Conservation (phyloP, 2,113 vertebrate genomes). For the Cairina moschata region DNA sequence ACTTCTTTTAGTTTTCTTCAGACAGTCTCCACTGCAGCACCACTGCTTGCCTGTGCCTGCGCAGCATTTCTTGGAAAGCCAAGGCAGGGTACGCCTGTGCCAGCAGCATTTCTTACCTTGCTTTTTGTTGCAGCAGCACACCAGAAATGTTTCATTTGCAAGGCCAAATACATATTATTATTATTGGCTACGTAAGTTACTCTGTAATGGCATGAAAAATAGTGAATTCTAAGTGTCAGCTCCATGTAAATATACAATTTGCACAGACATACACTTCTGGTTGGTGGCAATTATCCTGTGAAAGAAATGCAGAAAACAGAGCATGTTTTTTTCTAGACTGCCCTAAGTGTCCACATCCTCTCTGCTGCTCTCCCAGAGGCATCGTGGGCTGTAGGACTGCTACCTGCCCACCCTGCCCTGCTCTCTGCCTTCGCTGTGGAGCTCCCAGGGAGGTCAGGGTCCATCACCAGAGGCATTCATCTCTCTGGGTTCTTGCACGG, state of each 20-base stretch:
- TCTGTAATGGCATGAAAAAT: constrained; percentile 34
- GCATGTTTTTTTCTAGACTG: constrained; percentile 14
- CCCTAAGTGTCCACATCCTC: constrained; percentile 10
- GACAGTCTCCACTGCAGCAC: not conserved
- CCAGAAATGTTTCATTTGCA: not conserved
- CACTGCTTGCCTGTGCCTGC: not conserved
- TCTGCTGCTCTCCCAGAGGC: not conserved
- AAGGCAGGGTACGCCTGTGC: not conserved
- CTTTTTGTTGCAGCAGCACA: not conserved
- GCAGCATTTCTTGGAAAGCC: not conserved
- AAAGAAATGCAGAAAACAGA: constrained; percentile 51
- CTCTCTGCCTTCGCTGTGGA: not conserved
- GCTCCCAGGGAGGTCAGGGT: not conserved
- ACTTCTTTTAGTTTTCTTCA: not conserved
- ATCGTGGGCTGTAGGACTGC: not conserved
- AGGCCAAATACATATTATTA: constrained; percentile 37
- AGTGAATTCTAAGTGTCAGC: constrained; percentile 41
- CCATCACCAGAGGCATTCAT: not conserved
- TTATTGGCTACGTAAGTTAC: constrained; percentile 7
- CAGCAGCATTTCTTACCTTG: not conserved
- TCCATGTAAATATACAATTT: constrained; percentile 69
- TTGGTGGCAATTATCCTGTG: constrained; percentile 63
- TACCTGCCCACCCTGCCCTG: not conserved
- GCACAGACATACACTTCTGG: constrained; percentile 62
- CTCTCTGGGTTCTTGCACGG: not conserved